Percentiles rank a stretch among this genome's conserved stretches.
phyloP scores from a whole-genome alignment of 1,140 invertebrate genomes.

The Armadillidium nasatum region DNA sequence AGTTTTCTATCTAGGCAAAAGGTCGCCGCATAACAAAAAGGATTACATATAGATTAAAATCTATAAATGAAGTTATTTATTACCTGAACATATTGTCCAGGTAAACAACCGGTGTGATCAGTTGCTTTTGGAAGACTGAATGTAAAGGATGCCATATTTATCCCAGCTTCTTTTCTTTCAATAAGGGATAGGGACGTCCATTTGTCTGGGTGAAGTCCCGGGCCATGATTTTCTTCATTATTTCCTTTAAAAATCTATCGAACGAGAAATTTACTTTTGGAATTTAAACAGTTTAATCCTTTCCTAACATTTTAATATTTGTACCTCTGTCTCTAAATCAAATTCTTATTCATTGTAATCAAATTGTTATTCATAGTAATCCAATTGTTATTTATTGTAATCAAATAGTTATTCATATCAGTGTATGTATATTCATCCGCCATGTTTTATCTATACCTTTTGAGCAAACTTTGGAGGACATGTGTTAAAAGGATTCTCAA shows the following conservation, averaged over 20 bases:
- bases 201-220: slow-evolving; percentile 28
- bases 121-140: slow-evolving; percentile 35
- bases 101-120: slow-evolving; percentile 38
- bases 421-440: no score
- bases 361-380: no score
- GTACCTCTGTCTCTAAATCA: no score
- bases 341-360: no score
- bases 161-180: background rate
- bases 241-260: background rate
- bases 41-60: no score
- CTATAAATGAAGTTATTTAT: background rate
- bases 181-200: slow-evolving; percentile 32
- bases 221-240: slow-evolving; percentile 24
- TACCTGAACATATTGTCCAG: slow-evolving; percentile 42
- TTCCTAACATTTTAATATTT: no score
- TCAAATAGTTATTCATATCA: no score
- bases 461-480: slow-evolving; percentile 18
- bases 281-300: no score
- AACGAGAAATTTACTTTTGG: no score
- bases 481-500: slow-evolving; percentile 39
- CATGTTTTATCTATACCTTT: background rate
- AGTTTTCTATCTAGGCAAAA: no score
- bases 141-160: slow-evolving; percentile 33
- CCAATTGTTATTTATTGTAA: no score
- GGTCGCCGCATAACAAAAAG: no score